Conservation (phyloP, 2,113 vertebrate genomes). For the Pheucticus melanocephalus region DNA sequence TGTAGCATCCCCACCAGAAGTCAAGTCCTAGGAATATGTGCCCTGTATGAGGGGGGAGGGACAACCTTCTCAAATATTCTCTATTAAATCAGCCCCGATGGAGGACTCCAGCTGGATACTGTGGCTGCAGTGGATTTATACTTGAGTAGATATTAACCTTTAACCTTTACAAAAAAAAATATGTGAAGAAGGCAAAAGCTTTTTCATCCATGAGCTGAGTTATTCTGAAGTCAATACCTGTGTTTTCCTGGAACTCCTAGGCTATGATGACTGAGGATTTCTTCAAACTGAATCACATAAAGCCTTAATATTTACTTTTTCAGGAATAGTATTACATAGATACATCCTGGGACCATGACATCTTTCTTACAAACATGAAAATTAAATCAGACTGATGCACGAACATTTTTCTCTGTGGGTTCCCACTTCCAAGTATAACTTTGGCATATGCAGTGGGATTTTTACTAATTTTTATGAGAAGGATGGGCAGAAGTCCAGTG, state of each 20-base stretch:
- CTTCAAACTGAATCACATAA: conserved; percentile 54
- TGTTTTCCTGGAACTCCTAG: conserved; percentile 46
- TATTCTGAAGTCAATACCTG: conserved; percentile 56
- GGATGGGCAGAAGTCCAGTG: not conserved
- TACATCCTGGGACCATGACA: not conserved
- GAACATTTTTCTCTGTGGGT: not conserved
- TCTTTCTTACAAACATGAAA: not conserved
- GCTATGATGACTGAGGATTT: conserved; percentile 2
- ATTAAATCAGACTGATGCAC: not conserved
- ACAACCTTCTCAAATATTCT: not conserved
- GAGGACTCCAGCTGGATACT: not conserved
- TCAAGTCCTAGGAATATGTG: not conserved
- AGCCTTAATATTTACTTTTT: not conserved
- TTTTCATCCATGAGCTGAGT: conserved; percentile 24
- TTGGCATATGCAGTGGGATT: not conserved
- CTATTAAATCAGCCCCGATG: not conserved
- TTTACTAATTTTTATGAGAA: not conserved
- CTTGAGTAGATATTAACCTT: not conserved
- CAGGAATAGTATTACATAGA: not conserved
- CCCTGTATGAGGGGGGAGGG: not conserved
- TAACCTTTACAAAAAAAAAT: not conserved
- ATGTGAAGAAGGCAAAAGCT: conserved; percentile 12
- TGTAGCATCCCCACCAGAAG: not conserved
- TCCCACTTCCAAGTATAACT: not conserved
- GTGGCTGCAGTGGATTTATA: not conserved